Evolutionary conservation across 2,113 vertebrate genomes (phyloP), one percentile per base, ranked within the genome.

Genomic region (Mesembrinibis cayennensis): DNA sequence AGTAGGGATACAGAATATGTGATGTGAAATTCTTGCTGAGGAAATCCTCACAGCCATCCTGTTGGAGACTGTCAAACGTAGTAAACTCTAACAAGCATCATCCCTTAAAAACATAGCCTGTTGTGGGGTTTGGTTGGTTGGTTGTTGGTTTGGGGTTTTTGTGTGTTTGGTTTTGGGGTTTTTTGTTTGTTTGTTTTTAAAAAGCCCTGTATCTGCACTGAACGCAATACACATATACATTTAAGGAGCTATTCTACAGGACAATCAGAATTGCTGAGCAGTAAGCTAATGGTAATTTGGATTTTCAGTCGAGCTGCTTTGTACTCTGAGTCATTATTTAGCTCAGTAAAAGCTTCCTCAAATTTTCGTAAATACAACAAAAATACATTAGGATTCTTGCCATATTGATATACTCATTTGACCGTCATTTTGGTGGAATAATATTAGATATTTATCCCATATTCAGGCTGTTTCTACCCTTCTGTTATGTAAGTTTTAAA

Each of bases 1-100:
- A 1, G 10, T 3, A 13, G 5, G 16, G 19, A 47, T 18, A 36
- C 12, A 50, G 65, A 52, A 45, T 6, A 44, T 0, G 2, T 0
- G 3, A 40, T 13, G 23, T 1, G 4, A 29, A 67, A 50, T 16
- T 29, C 15, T 29, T n/a, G 17, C 29, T 26, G 26, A 17, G 19
- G 81, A 67, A 73, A 73, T 25, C 52, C 66, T 67, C 3, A 0
- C 25, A 2, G 5, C 8, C 38, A 7, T 22, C 16, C 27, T 11
- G 5, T 4, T n/a, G 34, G 44, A 65, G 38, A 45, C 10, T 0
- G 14, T 45, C 27, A 47, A 34, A 58, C 12, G 4, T 10, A 56
- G 62, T 16, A 50, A 82, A 56, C 23, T 18, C 19, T 27, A 23
- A 6, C 1, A 8, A 52, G 27, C 11, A 27, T 11, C 27, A 17